phyloP scores from a whole-genome alignment of 1,140 invertebrate genomes.

The Neodiprion lecontei region DNA sequence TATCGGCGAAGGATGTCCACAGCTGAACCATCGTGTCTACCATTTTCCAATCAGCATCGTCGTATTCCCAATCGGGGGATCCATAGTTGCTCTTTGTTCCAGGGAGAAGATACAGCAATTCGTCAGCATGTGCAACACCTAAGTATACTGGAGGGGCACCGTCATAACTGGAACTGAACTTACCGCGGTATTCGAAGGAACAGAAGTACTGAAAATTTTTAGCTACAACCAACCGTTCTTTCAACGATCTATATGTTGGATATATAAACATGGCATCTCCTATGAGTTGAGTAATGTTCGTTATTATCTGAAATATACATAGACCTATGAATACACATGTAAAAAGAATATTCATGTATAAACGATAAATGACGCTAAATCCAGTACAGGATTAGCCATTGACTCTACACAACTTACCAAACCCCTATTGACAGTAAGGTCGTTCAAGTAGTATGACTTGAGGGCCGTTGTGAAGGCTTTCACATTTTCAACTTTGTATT shows the following conservation, averaged over 20 bases:
- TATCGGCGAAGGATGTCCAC: neutral
- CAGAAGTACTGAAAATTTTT: neutral
- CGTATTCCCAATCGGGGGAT: neutral
- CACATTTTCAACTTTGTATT: neutral
- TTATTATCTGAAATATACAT: neutral
- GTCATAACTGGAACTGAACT: neutral
- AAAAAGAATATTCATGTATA: too few species aligned
- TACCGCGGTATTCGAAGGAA: neutral
- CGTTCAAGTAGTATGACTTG: neutral
- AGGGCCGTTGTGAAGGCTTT: neutral
- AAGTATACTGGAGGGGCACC: neutral
- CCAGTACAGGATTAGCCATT: neutral
- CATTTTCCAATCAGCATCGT: neutral
- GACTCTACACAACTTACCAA: neutral
- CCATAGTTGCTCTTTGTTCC: neutral
- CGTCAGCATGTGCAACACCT: neutral
- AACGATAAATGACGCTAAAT: neutral
- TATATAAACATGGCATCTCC: neutral
- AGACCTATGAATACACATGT: too few species aligned
- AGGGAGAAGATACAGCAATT: neutral
- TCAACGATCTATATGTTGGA: neutral
- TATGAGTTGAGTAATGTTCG: neutral
- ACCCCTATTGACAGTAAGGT: neutral
- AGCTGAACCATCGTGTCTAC: neutral
- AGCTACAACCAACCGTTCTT: neutral